Evolutionary conservation across 2,113 vertebrate genomes (phyloP).

Genomic region (Elaphurus davidianus): DNA sequence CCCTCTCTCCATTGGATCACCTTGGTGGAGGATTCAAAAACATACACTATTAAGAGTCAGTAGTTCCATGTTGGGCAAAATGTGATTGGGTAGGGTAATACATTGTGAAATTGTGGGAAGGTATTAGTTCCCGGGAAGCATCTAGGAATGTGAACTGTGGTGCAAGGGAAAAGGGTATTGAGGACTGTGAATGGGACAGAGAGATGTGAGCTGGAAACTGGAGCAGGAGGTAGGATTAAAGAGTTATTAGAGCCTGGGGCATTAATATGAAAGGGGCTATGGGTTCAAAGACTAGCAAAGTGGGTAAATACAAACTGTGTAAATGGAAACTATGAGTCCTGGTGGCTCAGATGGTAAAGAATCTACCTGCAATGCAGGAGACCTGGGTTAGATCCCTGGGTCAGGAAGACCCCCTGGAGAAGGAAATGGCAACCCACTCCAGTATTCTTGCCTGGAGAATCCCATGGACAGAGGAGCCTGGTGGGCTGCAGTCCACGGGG

Average conservation of each 20-base stretch:
- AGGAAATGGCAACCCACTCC: not conserved
- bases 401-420: not conserved
- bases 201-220: not conserved
- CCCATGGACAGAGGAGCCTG: not conserved
- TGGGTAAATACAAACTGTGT: not conserved
- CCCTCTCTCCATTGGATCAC: not conserved
- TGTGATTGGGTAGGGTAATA: not conserved
- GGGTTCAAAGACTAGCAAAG: not conserved
- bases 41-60: not conserved
- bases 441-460: not conserved
- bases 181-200: not conserved
- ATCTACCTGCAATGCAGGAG: not conserved
- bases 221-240: not conserved
- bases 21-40: not conserved
- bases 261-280: not conserved
- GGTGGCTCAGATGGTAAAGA: not conserved
- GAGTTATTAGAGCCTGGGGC: not conserved
- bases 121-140: not conserved
- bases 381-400: not conserved
- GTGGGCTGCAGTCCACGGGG: not conserved
- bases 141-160: not conserved
- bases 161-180: not conserved
- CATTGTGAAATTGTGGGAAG: not conserved
- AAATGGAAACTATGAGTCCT: not conserved
- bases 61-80: not conserved